These are phyloP conservation scores for Siniperca chuatsi DNA, from an alignment of 2,113 vertebrate species.

Conservation along the genomic window DNA sequence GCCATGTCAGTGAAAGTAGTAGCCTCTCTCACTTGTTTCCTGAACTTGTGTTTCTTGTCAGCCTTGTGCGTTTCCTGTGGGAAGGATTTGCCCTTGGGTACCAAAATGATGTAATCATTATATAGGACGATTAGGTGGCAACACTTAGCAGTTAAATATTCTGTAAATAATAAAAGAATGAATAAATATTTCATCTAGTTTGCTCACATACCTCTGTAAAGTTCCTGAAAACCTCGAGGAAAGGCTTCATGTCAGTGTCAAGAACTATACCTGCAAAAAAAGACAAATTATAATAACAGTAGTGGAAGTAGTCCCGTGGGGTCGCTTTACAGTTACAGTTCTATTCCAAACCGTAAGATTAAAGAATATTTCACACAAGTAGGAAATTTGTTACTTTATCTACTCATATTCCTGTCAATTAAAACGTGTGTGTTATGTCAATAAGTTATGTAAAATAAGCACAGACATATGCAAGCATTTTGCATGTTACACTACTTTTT, in stretches of 20 bases:
- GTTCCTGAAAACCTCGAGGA: slow-evolving; percentile 6
- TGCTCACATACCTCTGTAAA: slow-evolving; percentile 47
- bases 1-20: slow-evolving; percentile 68
- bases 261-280: slow-evolving; percentile 15
- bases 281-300: not conserved
- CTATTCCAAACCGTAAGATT: not conserved
- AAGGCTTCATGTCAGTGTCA: slow-evolving; percentile 36
- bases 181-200: not conserved
- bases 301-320: not conserved
- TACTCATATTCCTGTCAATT: too few relatives aligned
- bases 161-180: not conserved
- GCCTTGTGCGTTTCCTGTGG: not conserved
- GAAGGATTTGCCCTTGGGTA: not conserved
- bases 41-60: slow-evolving; percentile 48
- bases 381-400: not conserved
- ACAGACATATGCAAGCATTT: not conserved
- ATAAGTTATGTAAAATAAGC: not conserved
- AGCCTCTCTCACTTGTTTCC: slow-evolving; percentile 48
- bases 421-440: too few relatives aligned
- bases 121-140: not conserved
- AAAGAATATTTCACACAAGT: not conserved
- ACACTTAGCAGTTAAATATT: not conserved
- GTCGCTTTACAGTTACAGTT: not conserved
- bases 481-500: not conserved
- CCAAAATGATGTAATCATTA: not conserved